Conservation (phyloP, 2,113 vertebrate species). For the Eulemur rufifrons region DNA sequence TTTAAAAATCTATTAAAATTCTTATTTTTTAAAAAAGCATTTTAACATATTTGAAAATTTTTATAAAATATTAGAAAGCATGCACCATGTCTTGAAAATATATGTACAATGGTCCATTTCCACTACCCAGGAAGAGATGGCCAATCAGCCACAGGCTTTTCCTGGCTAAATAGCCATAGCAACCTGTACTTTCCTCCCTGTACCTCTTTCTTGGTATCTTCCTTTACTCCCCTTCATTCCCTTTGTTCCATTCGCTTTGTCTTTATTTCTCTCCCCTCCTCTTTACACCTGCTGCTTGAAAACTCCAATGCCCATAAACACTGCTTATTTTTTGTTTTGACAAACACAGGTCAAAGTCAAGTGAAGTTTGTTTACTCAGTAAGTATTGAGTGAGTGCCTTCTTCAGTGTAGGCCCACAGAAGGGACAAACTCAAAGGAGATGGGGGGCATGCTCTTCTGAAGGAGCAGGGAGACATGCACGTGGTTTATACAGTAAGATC, state of each 20-base stretch:
- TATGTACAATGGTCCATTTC: neutral
- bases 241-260: neutral
- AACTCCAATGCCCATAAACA: accelerated
- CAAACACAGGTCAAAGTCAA: neutral
- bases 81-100: neutral
- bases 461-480: neutral
- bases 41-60: neutral
- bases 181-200: neutral
- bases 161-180: neutral
- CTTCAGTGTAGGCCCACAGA: neutral
- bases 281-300: neutral
- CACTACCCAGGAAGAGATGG: neutral
- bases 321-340: neutral
- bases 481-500: neutral
- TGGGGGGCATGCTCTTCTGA: neutral
- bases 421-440: neutral
- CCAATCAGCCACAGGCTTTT: neutral
- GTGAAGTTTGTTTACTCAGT: neutral
- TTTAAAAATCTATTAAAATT: neutral
- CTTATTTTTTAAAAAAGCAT: neutral
- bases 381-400: neutral
- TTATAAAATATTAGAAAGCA: neutral
- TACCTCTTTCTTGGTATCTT: neutral
- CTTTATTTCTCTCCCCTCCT: neutral
- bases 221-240: neutral